These are phyloP conservation scores for Tetramorium bicarinatum DNA, from an alignment of 2,888 invertebrate species.

Conservation along the genomic window DNA sequence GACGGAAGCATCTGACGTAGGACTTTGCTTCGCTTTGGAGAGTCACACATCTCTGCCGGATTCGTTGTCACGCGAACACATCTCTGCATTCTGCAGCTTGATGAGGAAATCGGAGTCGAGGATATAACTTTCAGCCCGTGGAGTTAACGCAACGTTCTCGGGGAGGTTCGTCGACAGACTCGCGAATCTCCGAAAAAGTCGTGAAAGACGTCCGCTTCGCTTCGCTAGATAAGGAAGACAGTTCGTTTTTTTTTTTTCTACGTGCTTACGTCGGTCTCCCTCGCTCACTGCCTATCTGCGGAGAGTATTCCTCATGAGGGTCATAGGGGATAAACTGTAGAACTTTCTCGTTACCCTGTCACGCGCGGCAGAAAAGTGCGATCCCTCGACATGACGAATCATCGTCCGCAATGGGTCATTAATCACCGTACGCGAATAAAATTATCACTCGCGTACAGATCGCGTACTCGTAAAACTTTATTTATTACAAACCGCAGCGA, in stretches of 20 bases:
- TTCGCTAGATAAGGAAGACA: constrained; percentile 27
- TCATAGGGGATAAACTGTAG: constrained; percentile 20
- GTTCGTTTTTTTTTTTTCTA: constrained; percentile 32
- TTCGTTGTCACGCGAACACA: constrained; percentile 10
- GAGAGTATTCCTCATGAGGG: constrained; percentile 44
- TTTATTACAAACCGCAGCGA: background rate
- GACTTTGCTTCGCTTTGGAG: background rate
- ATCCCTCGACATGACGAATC: background rate
- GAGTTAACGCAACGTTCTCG: background rate
- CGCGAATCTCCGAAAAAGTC: constrained; percentile 4
- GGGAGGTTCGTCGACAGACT: constrained; percentile 6
- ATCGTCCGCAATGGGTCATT: constrained; percentile 24
- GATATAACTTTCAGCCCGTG: background rate
- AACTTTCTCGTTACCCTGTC: constrained; percentile 15
- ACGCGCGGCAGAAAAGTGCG: background rate
- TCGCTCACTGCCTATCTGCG: constrained; percentile 50
- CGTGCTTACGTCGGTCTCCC: constrained; percentile 28
- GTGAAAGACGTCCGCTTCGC: background rate
- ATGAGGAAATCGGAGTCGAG: background rate
- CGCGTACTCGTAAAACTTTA: background rate
- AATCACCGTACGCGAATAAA: constrained; percentile 12
- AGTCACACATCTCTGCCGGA: background rate
- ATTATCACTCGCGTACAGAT: background rate
- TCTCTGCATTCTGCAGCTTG: background rate
- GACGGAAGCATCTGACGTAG: background rate